Percentiles rank a stretch among this genome's conserved stretches.
These are phyloP conservation scores for Carassius auratus DNA, from an alignment of 2,113 vertebrate genomes.

Conservation along the genomic window DNA sequence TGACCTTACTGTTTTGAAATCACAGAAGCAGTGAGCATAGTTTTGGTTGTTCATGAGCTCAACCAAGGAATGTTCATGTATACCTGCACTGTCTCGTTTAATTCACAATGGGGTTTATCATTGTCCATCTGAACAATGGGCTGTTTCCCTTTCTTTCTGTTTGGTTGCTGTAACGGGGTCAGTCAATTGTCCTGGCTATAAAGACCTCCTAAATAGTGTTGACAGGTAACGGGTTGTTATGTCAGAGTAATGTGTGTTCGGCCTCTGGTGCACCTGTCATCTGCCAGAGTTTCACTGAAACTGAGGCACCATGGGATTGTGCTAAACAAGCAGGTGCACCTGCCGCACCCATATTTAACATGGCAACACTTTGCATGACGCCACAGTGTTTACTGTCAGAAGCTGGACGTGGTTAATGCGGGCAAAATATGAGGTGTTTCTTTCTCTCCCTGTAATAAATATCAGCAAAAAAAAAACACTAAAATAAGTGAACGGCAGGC, in stretches of 20 bases:
- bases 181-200: not conserved
- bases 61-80: not conserved
- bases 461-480: not conserved
- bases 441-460: not conserved
- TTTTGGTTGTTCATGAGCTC: not conserved
- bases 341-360: constrained; percentile 51
- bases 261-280: constrained; percentile 25
- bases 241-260: not conserved
- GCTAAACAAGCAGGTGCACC: constrained; percentile 29
- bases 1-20: not conserved
- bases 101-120: not conserved
- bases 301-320: constrained; percentile 50
- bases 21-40: not conserved
- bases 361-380: constrained; percentile 23
- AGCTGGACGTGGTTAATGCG: constrained; percentile 13
- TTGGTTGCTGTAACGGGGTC: not conserved
- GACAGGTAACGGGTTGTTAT: not conserved
- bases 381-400: constrained; percentile 33
- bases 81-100: not conserved
- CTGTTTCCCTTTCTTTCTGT: not conserved
- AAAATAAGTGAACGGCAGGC: not conserved
- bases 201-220: not conserved
- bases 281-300: constrained; percentile 67
- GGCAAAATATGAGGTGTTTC: not conserved
- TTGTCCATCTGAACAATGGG: not conserved